These are phyloP conservation scores for Orbicella faveolata DNA, from an alignment of 64 coral and sea anemone species.

Conservation along the genomic window DNA sequence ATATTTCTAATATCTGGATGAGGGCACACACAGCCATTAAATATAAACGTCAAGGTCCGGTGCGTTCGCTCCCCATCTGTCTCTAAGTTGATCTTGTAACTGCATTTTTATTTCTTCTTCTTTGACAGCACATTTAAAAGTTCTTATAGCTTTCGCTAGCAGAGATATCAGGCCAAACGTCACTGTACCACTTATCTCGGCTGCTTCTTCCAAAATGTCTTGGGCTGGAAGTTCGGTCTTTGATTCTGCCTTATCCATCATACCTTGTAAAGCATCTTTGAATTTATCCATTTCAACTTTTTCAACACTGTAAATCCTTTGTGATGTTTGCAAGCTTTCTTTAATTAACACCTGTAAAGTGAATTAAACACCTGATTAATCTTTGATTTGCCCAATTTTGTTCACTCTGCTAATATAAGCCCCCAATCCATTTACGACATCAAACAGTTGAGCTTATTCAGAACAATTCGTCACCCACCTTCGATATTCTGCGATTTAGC, in stretches of 20 bases:
- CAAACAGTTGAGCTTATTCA: no score
- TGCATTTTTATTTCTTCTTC: constrained; percentile 18
- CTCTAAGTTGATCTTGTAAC: constrained; percentile 1
- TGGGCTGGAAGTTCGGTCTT: background rate
- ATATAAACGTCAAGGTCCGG: background rate
- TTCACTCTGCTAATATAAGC: no score
- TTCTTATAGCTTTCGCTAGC: background rate
- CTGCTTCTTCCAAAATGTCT: background rate
- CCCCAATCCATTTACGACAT: no score
- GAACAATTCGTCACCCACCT: no score
- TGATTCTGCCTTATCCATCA: background rate
- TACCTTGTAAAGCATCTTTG: background rate
- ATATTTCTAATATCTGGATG: no score
- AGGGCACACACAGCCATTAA: background rate
- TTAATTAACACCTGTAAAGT: no score
- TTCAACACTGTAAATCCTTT: no score
- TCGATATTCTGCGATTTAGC: no score
- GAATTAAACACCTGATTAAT: no score
- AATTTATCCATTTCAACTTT: background rate
- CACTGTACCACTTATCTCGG: background rate
- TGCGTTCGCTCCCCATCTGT: constrained; percentile 1
- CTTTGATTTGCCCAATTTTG: no score
- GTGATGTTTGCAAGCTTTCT: no score
- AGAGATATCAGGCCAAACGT: background rate
- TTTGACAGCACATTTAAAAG: background rate